A percentile compares a stretch with the other conserved stretches of the same genome.
Evolutionary conservation across 2,113 vertebrate genomes (phyloP).

Genomic region (Otolemur garnettii): DNA sequence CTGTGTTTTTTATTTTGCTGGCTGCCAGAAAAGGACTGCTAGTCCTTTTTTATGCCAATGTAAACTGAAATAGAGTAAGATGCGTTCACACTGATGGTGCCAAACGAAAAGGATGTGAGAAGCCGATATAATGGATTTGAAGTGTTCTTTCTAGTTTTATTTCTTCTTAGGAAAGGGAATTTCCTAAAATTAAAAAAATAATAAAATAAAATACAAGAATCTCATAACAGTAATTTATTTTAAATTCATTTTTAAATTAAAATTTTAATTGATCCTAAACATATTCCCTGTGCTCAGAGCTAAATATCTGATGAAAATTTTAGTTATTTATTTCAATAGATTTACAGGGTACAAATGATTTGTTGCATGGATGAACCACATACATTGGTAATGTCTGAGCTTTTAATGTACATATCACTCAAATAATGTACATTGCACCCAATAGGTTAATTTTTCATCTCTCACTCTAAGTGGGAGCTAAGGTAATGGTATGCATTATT

Average conservation of each 20-base stretch:
- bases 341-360: no score
- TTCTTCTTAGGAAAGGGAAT: not conserved
- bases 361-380: no score
- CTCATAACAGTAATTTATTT: not conserved
- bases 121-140: slow-evolving; percentile 7
- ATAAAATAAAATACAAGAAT: not conserved
- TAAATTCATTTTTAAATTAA: not conserved
- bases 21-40: not conserved
- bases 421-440: no score
- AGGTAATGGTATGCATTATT: no score
- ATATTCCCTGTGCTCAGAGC: not conserved
- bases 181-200: not conserved
- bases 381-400: no score
- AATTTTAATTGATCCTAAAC: not conserved
- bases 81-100: not conserved
- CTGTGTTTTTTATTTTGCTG: slow-evolving; percentile 38
- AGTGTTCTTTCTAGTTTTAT: slow-evolving; percentile 11
- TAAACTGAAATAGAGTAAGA: slow-evolving; percentile 31
- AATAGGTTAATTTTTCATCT: no score
- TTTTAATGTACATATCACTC: no score
- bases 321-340: no score
- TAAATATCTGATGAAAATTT: not conserved
- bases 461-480: no score
- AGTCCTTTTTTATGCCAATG: not conserved
- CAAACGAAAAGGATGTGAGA: not conserved